A percentile compares a stretch with the other conserved stretches of the same genome.
These are phyloP conservation scores for Diacarnus erythraeanus DNA, from an alignment of 37 sponge, comb jelly and placozoan species.

Conservation along the genomic window DNA sequence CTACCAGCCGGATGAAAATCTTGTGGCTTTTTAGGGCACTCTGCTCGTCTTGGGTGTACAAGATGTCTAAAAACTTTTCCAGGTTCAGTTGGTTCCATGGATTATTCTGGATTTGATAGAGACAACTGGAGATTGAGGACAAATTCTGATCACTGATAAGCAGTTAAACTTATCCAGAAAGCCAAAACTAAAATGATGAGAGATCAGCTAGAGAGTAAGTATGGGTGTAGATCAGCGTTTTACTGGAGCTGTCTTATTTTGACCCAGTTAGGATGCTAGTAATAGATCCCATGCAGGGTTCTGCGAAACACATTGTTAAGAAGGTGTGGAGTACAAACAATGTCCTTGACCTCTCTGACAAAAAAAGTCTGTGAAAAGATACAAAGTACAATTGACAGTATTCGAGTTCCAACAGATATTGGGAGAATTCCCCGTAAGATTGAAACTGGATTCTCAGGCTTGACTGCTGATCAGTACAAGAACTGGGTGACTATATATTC, in stretches of 20 bases:
- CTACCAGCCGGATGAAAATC: constrained; percentile 39
- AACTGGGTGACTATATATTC: constrained; percentile 49
- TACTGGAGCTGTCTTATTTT: constrained; percentile 64
- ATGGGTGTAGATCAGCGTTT: constrained; percentile 32
- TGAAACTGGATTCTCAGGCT: constrained; percentile 5
- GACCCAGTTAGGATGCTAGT: constrained; percentile 24
- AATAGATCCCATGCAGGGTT: constrained; percentile 76
- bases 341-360: no score
- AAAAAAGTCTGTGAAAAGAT: background rate
- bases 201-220: background rate
- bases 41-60: constrained; percentile 51
- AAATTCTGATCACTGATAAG: background rate
- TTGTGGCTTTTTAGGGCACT: constrained; percentile 39
- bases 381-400: constrained; percentile 16
- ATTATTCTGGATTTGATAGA: constrained; percentile 43
- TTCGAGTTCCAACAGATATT: constrained; percentile 44
- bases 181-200: background rate
- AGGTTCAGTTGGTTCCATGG: background rate
- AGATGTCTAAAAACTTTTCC: constrained; percentile 8
- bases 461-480: constrained; percentile 66
- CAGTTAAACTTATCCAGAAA: background rate
- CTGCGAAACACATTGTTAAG: constrained; percentile 49
- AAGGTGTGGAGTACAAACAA: no score
- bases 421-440: constrained; percentile 56
- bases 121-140: constrained; percentile 13